Conservation (phyloP, 2,888 invertebrate species). For the Macrostomum cliftonense region DNA sequence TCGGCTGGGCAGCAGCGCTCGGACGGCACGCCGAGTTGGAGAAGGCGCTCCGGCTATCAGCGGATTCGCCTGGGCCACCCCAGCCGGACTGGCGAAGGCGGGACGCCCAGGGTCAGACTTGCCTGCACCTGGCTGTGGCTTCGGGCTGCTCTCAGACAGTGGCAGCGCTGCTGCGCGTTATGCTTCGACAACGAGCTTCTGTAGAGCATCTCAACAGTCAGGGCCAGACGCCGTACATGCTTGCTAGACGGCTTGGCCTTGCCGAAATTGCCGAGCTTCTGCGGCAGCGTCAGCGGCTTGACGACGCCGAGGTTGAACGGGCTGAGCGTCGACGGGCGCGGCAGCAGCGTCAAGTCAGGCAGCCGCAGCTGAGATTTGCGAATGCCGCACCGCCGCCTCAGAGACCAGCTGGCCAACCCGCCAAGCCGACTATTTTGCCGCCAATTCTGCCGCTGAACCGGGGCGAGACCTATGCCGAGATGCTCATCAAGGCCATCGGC, state of each 20-base stretch:
- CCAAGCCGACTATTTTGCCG: no score
- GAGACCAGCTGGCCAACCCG: neutral
- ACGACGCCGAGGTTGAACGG: no score
- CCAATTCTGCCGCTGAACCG: no score
- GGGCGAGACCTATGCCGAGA: no score
- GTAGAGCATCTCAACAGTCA: neutral
- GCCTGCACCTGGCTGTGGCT: neutral
- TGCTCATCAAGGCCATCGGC: no score
- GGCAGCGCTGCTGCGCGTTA: neutral
- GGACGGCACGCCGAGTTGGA: neutral
- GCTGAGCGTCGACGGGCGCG: neutral
- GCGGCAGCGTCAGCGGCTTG: neutral
- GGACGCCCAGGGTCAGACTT: neutral
- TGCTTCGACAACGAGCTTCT: neutral
- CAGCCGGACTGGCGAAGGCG: neutral
- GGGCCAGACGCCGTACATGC: conserved; percentile 9
- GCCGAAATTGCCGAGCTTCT: conserved; percentile 2
- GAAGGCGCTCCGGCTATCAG: neutral
- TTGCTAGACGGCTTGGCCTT: conserved; percentile 6
- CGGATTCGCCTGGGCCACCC: neutral
- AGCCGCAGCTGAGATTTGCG: neutral
- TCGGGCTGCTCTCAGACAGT: neutral
- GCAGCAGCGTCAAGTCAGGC: neutral
- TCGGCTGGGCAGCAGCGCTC: neutral
- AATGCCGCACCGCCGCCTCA: neutral